Percentiles rank a stretch among this genome's conserved stretches.
Conservation (phyloP, 2,888 invertebrate genomes). For the Hyles lineata region DNA sequence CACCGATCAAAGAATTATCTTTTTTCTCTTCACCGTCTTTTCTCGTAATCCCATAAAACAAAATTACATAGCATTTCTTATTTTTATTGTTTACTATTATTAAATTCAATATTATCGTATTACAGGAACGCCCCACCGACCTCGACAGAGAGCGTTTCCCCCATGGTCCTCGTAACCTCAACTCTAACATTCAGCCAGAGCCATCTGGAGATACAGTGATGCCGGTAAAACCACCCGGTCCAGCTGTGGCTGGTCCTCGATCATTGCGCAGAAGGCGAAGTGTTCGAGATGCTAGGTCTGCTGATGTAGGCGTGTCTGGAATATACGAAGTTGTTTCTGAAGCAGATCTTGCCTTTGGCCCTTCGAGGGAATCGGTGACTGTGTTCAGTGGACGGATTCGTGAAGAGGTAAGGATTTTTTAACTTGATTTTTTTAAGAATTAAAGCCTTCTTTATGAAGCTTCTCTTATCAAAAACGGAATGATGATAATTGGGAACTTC, state of each 20-base stretch:
- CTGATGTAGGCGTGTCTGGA: conserved; percentile 95
- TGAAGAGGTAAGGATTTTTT: conserved; percentile 86
- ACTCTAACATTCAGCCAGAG: conserved; percentile 72
- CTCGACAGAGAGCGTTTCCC: conserved; percentile 89
- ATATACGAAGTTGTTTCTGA: conserved; percentile 96
- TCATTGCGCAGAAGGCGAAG: conserved; percentile 86
- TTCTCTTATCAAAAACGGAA: too few species aligned
- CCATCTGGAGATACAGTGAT: conserved; percentile 73
- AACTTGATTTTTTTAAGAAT: neutral
- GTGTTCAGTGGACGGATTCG: conserved; percentile 94
- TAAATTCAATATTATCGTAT: conserved; percentile 34
- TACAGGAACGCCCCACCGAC: conserved; percentile 81
- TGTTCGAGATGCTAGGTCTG: conserved; percentile 90
- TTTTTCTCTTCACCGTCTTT: too few species aligned
- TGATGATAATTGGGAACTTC: too few species aligned
- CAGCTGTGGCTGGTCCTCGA: conserved; percentile 82
- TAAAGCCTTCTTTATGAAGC: neutral
- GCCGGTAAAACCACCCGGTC: conserved; percentile 79
- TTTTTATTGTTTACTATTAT: neutral
- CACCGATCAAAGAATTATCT: too few species aligned
- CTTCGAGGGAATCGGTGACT: conserved; percentile 93
- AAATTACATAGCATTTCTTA: neutral
- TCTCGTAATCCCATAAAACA: neutral
- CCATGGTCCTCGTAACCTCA: conserved; percentile 90
- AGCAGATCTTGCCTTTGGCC: conserved; percentile 95